Evolutionary conservation across 2,888 invertebrate genomes (phyloP).

Genomic region (Actias luna): DNA sequence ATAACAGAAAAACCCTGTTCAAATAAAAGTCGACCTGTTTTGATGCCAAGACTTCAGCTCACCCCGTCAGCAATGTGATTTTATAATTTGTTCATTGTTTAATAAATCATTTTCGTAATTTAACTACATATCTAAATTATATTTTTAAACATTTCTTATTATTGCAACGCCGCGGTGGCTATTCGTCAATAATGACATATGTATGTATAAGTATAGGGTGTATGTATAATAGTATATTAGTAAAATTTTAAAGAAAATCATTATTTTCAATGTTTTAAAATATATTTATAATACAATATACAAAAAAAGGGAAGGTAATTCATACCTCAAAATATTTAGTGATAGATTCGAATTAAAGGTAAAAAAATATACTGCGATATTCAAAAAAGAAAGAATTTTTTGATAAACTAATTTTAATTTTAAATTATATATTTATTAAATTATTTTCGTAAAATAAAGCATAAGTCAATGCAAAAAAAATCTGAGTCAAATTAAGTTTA

Average conservation of each 20-base stretch:
- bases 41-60: too few relatives aligned
- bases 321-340: too few relatives aligned
- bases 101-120: background rate
- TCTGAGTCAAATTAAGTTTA: background rate
- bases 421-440: background rate
- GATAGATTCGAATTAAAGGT: too few relatives aligned
- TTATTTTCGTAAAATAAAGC: background rate
- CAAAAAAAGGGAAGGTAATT: too few relatives aligned
- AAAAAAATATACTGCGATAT: too few relatives aligned
- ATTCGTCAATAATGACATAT: background rate
- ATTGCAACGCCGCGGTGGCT: background rate
- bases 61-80: background rate
- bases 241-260: too few relatives aligned
- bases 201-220: too few relatives aligned
- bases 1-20: background rate
- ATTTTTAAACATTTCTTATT: background rate
- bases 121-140: background rate
- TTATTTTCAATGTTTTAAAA: too few relatives aligned
- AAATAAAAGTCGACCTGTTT: background rate
- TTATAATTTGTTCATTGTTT: background rate
- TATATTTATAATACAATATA: too few relatives aligned
- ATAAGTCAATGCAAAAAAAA: background rate
- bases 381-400: too few relatives aligned
- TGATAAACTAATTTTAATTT: too few relatives aligned
- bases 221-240: too few relatives aligned